Percentiles rank a stretch among this genome's conserved stretches.
Conservation (phyloP, 2,113 vertebrate species). For the Ictidomys tridecemlineatus region DNA sequence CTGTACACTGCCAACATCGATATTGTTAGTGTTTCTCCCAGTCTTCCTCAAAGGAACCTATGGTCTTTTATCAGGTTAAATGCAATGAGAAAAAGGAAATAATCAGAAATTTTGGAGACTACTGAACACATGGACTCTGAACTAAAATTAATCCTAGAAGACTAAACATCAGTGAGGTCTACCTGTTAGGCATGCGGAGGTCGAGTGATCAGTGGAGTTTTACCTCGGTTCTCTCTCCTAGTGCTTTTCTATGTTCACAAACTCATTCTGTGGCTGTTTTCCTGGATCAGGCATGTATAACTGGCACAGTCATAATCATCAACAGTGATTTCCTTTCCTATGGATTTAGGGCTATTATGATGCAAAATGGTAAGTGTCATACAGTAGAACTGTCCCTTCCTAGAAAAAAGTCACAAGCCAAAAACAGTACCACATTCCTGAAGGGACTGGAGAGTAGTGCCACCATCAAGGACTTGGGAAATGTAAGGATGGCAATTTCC, state of each 20-base stretch:
- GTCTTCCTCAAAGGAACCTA: neutral
- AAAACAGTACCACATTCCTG: neutral
- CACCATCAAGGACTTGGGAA: neutral
- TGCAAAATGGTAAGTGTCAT: neutral
- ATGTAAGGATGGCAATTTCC: neutral
- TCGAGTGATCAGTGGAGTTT: neutral
- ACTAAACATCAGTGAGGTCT: too few relatives aligned
- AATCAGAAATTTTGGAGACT: neutral
- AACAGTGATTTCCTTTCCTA: neutral
- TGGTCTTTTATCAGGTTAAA: neutral
- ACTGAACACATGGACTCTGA: neutral
- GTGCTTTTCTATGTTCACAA: neutral
- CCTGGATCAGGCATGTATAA: neutral
- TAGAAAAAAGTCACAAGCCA: neutral
- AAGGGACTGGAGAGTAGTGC: too few relatives aligned
- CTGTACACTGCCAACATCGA: neutral
- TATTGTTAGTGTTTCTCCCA: neutral
- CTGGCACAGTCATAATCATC: neutral
- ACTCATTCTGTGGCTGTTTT: neutral
- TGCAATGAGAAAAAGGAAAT: neutral
- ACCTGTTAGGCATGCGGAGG: rapidly evolving
- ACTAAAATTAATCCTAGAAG: neutral
- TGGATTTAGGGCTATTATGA: neutral
- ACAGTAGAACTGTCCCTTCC: neutral
- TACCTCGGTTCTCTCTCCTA: neutral